These are phyloP conservation scores for Priocnemis perturbator DNA, from an alignment of 2,888 invertebrate genomes.

Conservation along the genomic window DNA sequence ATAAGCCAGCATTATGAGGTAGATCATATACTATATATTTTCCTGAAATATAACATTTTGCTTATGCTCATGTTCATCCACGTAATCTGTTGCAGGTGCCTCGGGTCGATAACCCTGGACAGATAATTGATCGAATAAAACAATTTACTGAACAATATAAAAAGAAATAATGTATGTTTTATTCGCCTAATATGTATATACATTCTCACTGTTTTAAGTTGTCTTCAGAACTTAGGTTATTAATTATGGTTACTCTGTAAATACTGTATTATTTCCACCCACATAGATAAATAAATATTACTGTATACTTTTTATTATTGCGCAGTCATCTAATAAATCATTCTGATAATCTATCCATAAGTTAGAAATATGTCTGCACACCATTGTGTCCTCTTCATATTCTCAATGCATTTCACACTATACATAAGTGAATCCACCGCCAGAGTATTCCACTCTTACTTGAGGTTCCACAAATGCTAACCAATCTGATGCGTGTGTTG, in stretches of 20 bases:
- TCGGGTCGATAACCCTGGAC: conserved; percentile 88
- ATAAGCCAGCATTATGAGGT: conserved; percentile 87
- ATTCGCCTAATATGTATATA: neutral
- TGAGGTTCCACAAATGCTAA: conserved; percentile 96
- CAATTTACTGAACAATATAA: conserved; percentile 83
- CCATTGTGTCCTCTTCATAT: too few species aligned
- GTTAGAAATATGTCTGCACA: too few species aligned
- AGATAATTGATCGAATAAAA: conserved; percentile 83
- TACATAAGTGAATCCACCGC: conserved; percentile 81
- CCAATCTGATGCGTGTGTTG: conserved; percentile 99
- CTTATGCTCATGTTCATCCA: conserved; percentile 3
- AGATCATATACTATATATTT: conserved; percentile 53
- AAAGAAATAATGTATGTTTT: conserved; percentile 72
- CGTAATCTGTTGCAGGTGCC: conserved; percentile 81
- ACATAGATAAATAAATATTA: conserved; percentile 9
- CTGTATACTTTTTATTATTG: conserved; percentile 15
- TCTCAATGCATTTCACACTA: conserved; percentile 54
- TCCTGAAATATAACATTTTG: too few species aligned
- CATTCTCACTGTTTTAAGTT: conserved; percentile 16
- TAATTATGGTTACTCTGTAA: neutral
- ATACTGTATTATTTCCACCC: neutral
- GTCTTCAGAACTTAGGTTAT: conserved; percentile 2
- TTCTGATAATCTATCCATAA: too few species aligned
- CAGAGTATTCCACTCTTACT: conserved; percentile 88
- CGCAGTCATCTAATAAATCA: too few species aligned